Conservation (phyloP, 2,797 vertebrate genomes). For the Chaenodraco wilsoni region DNA sequence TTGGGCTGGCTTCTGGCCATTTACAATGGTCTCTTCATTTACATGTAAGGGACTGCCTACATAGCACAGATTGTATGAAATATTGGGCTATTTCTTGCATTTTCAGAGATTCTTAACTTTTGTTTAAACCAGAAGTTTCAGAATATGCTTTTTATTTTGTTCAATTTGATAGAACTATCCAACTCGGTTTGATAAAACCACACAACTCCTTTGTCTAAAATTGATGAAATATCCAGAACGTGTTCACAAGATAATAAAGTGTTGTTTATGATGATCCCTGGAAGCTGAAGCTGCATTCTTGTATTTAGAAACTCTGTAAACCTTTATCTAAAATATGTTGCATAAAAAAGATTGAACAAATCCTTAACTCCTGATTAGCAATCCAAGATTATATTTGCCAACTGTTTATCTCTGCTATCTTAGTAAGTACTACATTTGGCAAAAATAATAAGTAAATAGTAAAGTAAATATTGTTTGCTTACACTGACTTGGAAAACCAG, state of each 20-base stretch:
- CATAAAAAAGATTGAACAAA: conserved; percentile 32
- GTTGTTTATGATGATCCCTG: background rate
- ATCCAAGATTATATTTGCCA: conserved; percentile 17
- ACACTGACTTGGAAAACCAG: background rate
- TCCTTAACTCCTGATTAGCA: conserved; percentile 14
- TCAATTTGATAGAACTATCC: background rate
- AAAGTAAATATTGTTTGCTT: conserved; percentile 40
- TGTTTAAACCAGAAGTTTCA: background rate
- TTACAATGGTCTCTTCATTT: background rate
- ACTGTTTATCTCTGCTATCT: conserved; percentile 29
- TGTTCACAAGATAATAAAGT: conserved; percentile 12
- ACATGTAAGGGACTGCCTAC: background rate
- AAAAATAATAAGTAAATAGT: conserved; percentile 9
- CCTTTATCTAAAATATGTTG: conserved; percentile 25
- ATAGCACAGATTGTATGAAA: conserved; percentile 8
- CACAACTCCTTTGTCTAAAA: background rate
- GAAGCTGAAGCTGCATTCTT: conserved; percentile 7
- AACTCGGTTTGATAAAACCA: background rate
- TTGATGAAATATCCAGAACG: background rate
- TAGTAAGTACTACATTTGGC: conserved; percentile 2
- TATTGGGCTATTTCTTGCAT: conserved; percentile 24
- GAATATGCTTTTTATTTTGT: background rate
- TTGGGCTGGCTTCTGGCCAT: background rate
- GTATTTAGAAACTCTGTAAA: conserved; percentile 6
- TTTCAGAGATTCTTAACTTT: background rate